phyloP scores from a whole-genome alignment of 2,888 invertebrate species.

The Polyommatus iphigenia region DNA sequence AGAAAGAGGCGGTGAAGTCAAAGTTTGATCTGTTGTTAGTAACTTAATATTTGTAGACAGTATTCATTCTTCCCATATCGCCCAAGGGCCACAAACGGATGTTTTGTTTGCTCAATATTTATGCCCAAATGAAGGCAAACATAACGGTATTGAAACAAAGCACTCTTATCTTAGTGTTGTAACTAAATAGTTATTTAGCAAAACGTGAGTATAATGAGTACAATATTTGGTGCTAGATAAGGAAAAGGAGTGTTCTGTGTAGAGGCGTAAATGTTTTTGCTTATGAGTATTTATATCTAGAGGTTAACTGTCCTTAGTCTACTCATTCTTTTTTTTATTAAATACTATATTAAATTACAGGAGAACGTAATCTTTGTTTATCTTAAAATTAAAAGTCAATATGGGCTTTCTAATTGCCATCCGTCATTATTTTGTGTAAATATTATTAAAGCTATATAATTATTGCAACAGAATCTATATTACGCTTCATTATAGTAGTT shows the following conservation, averaged over 20 bases:
- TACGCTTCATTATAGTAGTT: too few relatives aligned
- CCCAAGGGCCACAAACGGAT: constrained; percentile 47
- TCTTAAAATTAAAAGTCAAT: too few relatives aligned
- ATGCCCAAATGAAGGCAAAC: constrained; percentile 55
- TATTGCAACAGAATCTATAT: too few relatives aligned
- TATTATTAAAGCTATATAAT: too few relatives aligned
- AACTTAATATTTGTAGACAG: constrained; percentile 41
- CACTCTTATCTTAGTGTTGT: constrained; percentile 58
- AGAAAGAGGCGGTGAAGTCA: constrained; percentile 38
- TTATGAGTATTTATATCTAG: not conserved
- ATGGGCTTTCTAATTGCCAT: too few relatives aligned
- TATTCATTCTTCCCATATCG: constrained; percentile 44
- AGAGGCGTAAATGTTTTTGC: not conserved
- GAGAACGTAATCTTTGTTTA: too few relatives aligned
- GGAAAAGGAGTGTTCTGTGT: constrained; percentile 53
- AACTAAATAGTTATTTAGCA: constrained; percentile 64
- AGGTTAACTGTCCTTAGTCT: not conserved
- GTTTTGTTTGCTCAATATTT: constrained; percentile 50
- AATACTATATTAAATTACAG: too few relatives aligned
- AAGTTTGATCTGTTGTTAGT: constrained; percentile 41
- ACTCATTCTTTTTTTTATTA: too few relatives aligned
- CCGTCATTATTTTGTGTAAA: too few relatives aligned
- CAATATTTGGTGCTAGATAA: constrained; percentile 49
- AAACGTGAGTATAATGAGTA: constrained; percentile 64
- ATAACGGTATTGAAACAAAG: constrained; percentile 59